Percentiles rank a stretch among this genome's conserved stretches.
Evolutionary conservation across 2,797 vertebrate genomes (phyloP).

Genomic region (Sebastes taczanowskii): DNA sequence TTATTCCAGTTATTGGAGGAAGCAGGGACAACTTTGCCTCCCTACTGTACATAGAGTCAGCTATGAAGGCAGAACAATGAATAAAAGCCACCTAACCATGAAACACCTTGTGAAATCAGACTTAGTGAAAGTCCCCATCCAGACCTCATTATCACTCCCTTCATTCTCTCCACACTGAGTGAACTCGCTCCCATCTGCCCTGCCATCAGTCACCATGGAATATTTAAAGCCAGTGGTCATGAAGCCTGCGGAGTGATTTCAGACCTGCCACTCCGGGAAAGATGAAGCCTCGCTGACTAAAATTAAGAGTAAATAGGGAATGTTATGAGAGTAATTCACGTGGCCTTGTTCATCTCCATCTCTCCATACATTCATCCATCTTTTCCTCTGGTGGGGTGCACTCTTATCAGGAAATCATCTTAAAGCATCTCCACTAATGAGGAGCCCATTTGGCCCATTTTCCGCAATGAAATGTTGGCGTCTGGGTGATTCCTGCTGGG

Average conservation of each 20-base stretch:
- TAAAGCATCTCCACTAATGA: constrained; percentile 63
- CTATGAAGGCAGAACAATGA: too few species aligned
- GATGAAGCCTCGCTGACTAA: constrained; percentile 57
- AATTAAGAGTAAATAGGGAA: constrained; percentile 49
- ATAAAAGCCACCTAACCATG: background rate
- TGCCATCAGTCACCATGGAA: constrained; percentile 66
- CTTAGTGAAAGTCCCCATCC: constrained; percentile 34
- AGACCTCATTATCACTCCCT: constrained; percentile 37
- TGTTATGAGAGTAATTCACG: constrained; percentile 24
- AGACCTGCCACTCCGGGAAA: constrained; percentile 50
- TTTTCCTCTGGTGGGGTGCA: background rate
- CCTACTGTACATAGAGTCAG: too few species aligned
- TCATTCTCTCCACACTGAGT: constrained; percentile 11
- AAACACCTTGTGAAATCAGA: constrained; percentile 45
- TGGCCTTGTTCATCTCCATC: constrained; percentile 38
- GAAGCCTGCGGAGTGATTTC: constrained; percentile 48
- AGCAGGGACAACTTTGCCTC: too few species aligned
- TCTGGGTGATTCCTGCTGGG: constrained; percentile 24
- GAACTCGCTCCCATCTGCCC: constrained; percentile 44
- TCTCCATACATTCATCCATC: constrained; percentile 24
- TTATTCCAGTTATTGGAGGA: too few species aligned
- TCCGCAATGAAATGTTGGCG: constrained; percentile 18
- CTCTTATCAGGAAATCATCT: constrained; percentile 57
- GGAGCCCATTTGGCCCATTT: constrained; percentile 47
- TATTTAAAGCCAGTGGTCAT: constrained; percentile 61